These are phyloP conservation scores for Ibidorhyncha struthersii DNA, from an alignment of 2,113 vertebrate genomes.

Conservation along the genomic window DNA sequence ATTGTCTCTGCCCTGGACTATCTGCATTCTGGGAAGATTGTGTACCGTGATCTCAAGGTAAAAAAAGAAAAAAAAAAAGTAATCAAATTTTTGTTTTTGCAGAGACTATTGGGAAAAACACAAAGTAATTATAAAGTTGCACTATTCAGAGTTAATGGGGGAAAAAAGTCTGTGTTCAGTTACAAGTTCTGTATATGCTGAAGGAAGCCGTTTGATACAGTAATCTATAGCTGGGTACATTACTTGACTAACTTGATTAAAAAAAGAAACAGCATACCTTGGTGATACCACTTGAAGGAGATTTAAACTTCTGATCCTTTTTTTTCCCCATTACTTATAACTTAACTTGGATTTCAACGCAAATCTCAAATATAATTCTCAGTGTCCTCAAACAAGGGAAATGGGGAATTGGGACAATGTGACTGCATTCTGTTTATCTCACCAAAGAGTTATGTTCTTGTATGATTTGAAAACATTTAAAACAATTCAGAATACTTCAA, in stretches of 20 bases:
- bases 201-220: background rate
- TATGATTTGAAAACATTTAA: background rate
- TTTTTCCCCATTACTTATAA: background rate
- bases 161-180: background rate
- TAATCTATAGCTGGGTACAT: background rate
- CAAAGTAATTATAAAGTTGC: slow-evolving; percentile 79
- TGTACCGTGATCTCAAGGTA: slow-evolving; percentile 99
- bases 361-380: background rate
- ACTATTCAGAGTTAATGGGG: slow-evolving; percentile 51
- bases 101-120: slow-evolving; percentile 73
- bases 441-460: background rate
- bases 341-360: background rate
- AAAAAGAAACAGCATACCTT: background rate
- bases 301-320: background rate
- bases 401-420: background rate
- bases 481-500: background rate
- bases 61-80: slow-evolving; percentile 74
- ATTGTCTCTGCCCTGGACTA: slow-evolving; percentile 98
- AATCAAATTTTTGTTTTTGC: slow-evolving; percentile 75
- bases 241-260: background rate
- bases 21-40: slow-evolving; percentile 98
- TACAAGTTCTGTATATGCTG: slow-evolving; percentile 1
- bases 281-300: background rate
- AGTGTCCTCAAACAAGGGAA: background rate
- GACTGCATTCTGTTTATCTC: background rate